Evolutionary conservation across 2,113 vertebrate genomes (phyloP).

Genomic region (Phalacrocorax brasilianus): DNA sequence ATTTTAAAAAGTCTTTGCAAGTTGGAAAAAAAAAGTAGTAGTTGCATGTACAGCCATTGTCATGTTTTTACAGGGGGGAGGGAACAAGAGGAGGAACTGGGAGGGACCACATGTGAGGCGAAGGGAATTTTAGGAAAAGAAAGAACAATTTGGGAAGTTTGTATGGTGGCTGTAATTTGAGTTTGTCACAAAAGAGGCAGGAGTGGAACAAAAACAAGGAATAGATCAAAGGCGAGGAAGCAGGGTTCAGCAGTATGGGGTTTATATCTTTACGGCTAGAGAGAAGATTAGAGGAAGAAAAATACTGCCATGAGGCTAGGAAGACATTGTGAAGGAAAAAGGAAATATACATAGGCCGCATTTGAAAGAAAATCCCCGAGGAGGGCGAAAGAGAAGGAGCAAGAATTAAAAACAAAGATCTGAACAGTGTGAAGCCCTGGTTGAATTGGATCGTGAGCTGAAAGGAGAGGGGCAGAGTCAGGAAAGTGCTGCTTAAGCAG

Average conservation of each 20-base stretch:
- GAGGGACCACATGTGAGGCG: background rate
- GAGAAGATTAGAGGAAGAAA: constrained; percentile 70
- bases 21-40: background rate
- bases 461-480: constrained; percentile 39
- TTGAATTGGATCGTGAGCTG: constrained; percentile 6
- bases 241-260: constrained; percentile 41
- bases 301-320: constrained; percentile 60
- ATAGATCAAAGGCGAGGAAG: constrained; percentile 65
- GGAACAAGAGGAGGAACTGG: constrained; percentile 8
- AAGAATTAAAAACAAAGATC: constrained; percentile 43
- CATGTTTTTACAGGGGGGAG: background rate
- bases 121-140: constrained; percentile 31
- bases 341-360: constrained; percentile 45
- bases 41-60: background rate
- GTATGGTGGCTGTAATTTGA: constrained; percentile 38
- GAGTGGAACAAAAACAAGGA: constrained; percentile 67
- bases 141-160: constrained; percentile 40
- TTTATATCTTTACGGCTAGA: constrained; percentile 62
- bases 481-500: constrained; percentile 18
- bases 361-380: constrained; percentile 61
- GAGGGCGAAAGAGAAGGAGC: constrained; percentile 8
- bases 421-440: constrained; percentile 17
- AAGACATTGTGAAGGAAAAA: constrained; percentile 59
- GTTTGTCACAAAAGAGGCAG: constrained; percentile 66
- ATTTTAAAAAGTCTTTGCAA: constrained; percentile 18